Conservation (phyloP, 2,888 invertebrate species). For the Drosophila tanythrix region DNA sequence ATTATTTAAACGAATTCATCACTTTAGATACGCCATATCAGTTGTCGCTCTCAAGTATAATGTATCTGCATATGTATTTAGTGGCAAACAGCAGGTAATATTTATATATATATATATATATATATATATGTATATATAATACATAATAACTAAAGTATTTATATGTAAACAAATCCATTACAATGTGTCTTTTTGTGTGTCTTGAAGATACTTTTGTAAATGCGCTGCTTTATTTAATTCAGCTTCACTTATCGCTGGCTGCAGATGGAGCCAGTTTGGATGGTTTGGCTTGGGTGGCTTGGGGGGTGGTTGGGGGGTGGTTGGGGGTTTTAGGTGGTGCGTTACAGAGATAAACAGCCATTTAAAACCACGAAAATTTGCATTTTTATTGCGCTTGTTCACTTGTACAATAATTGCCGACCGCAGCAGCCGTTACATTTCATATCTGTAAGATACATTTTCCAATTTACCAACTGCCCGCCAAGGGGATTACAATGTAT, state of each 20-base stretch:
- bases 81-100: neutral
- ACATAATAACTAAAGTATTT: too few relatives aligned
- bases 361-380: slow-evolving; percentile 65
- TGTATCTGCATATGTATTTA: neutral
- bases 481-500: slow-evolving; percentile 44
- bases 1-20: slow-evolving; percentile 14
- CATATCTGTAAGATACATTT: slow-evolving; percentile 60
- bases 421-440: slow-evolving; percentile 54
- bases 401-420: slow-evolving; percentile 73
- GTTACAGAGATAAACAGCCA: slow-evolving; percentile 51
- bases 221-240: slow-evolving; percentile 35
- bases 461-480: slow-evolving; percentile 55
- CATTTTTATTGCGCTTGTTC: slow-evolving; percentile 74
- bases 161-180: neutral
- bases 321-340: neutral
- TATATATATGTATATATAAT: too few relatives aligned
- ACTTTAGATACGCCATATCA: slow-evolving; percentile 6
- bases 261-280: slow-evolving; percentile 43
- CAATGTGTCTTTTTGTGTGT: slow-evolving; percentile 17
- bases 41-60: neutral
- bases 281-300: neutral
- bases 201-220: slow-evolving; percentile 55
- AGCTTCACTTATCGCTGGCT: slow-evolving; percentile 29
- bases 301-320: neutral
- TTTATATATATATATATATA: neutral